phyloP scores from a whole-genome alignment of 2,888 invertebrate genomes.

The Cyrtodaria siliqua region DNA sequence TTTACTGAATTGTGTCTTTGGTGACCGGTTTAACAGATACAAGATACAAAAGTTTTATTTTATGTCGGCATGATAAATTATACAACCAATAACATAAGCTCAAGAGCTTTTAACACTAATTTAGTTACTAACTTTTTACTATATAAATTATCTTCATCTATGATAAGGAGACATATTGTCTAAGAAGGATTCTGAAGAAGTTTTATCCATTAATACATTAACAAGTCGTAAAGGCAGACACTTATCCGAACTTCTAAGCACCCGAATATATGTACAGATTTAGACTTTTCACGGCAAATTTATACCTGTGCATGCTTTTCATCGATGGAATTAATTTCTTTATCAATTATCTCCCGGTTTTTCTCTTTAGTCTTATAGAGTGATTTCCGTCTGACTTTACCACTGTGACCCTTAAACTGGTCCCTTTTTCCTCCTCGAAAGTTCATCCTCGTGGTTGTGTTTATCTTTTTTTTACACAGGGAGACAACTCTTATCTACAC shows the following conservation, averaged over 20 bases:
- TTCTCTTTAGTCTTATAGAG: background rate
- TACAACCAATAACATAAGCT: too few species aligned
- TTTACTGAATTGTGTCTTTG: too few species aligned
- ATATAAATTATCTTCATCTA: too few species aligned
- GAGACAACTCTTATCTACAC: background rate
- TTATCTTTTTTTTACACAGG: too few species aligned
- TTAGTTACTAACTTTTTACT: too few species aligned
- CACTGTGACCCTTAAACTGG: slow-evolving; percentile 1
- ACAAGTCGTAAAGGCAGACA: slow-evolving; percentile 74
- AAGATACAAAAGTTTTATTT: too few species aligned
- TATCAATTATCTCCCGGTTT: background rate
- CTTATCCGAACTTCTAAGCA: slow-evolving; percentile 1
- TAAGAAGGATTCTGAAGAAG: too few species aligned
- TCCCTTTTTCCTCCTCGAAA: background rate
- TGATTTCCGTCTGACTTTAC: background rate
- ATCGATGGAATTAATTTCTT: background rate
- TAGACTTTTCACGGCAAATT: background rate
- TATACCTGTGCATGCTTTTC: background rate
- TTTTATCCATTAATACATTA: too few species aligned
- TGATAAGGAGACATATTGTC: too few species aligned
- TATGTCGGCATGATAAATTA: too few species aligned
- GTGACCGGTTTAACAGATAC: too few species aligned
- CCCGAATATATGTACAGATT: background rate
- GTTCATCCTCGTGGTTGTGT: background rate
- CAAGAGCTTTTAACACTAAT: too few species aligned